Base-by-base conservation (phyloP, 2,113 vertebrate species). In the Parus major region DNA sequence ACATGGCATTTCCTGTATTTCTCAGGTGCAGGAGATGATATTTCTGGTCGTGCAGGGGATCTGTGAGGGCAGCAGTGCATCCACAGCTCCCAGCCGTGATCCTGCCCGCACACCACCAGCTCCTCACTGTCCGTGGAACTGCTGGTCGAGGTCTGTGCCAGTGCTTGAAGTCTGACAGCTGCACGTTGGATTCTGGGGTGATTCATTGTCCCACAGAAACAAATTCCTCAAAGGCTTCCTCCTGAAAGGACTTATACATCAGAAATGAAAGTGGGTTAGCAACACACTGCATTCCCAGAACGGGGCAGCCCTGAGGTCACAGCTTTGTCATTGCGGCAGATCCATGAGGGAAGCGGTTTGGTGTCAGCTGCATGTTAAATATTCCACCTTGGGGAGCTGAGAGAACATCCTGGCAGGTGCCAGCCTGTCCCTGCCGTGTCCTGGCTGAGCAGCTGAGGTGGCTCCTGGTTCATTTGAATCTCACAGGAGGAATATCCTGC, bases 81-180 rank as follows among this genome's bases (percentile, higher is more conserved):
- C 27, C 39, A 15, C 46, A 69, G 64, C 31, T 66, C 44, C 11
- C 39, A 39, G 86, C 25, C 28, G 29, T n/a, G 23, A 42, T 63
- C 20, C 83, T 7, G 3, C 65, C 36, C 1, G 2, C 70, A 21
- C 60, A 46, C 60, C 18, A 21, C 22, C 61, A 31, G 68, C 72
- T 83, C 84, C 5, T 22, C 72, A 0, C 17, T 39, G 57, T 27
- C 39, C 14, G 2, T 17, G 57, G 39, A 53, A 5, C 15, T 15
- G 6, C 11, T 44, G 19, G 8, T 71, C 0, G 0, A 72, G 46
- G 10, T 49, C 11, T 25, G 7, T 68, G 50, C 53, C 59, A 10
- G 28, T 31, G 84, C 88, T 31, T 50, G 68, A 68, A n/a, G 57
- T 6, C 39, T 80, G 84, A 24, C 28, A 71, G 29, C 47, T 11